A percentile compares a stretch with the other conserved stretches of the same genome.
phyloP scores from a whole-genome alignment of 2,113 vertebrate genomes.

The Edolisoma coerulescens region DNA sequence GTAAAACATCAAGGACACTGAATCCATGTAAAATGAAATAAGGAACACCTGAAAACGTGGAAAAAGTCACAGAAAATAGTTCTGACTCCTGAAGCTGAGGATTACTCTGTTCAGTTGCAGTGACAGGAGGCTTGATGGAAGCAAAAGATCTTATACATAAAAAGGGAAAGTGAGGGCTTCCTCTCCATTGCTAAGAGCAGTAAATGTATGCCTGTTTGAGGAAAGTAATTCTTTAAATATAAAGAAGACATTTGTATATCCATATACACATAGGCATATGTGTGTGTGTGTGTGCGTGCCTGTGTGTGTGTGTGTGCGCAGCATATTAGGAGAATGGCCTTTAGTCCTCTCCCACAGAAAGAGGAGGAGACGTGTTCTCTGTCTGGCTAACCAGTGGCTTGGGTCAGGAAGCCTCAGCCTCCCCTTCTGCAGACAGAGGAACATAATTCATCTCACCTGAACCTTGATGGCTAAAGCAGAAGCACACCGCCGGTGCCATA shows the following conservation, averaged over 20 bases:
- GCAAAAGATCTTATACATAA: background rate
- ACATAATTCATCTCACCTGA: background rate
- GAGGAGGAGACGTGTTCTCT: background rate
- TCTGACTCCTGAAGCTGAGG: background rate
- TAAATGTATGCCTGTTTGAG: background rate
- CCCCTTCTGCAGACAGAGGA: background rate
- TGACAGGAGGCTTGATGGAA: background rate
- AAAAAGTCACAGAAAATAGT: background rate
- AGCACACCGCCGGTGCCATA: background rate
- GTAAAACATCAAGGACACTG: background rate
- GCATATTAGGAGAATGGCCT: background rate
- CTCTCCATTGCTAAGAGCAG: background rate
- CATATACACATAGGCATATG: background rate
- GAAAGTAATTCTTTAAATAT: background rate
- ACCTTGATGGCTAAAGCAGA: background rate
- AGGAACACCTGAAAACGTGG: background rate
- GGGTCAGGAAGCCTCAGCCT: background rate
- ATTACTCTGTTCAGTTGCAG: background rate
- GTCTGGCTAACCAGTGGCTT: background rate
- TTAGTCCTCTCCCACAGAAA: background rate
- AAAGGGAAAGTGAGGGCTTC: background rate
- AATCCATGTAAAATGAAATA: background rate
- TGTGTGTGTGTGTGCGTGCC: too few relatives aligned
- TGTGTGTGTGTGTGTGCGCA: rapidly evolving
- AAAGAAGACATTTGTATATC: background rate